A percentile compares a stretch with the other conserved stretches of the same genome.
Evolutionary conservation across 2,888 invertebrate species (phyloP).

Genomic region (Mythimna ferrago): DNA sequence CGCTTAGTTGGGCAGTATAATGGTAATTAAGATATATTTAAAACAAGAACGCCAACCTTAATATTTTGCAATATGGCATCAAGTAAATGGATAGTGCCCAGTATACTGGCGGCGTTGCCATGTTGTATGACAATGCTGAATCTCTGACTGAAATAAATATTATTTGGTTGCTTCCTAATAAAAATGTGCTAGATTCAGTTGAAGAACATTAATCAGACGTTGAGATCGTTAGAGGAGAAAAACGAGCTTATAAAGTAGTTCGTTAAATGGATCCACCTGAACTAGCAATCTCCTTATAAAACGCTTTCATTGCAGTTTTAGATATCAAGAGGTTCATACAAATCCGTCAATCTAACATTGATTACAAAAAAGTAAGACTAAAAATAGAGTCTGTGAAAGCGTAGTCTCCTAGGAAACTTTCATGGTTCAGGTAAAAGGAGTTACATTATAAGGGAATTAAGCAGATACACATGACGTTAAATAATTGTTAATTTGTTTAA

Average conservation of each 20-base stretch:
- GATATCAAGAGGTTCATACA: neutral
- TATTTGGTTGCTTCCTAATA: too few relatives aligned
- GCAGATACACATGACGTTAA: neutral
- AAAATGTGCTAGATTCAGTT: too few relatives aligned
- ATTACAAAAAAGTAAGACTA: conserved; percentile 11
- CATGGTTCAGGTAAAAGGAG: neutral
- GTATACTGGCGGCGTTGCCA: too few relatives aligned
- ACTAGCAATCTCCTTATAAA: neutral
- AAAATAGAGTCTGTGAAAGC: neutral
- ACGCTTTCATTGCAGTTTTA: conserved; percentile 5
- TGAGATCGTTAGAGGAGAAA: neutral
- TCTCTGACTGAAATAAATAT: too few relatives aligned
- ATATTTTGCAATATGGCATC: too few relatives aligned
- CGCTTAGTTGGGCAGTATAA: too few relatives aligned
- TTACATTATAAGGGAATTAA: neutral
- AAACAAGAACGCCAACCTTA: too few relatives aligned
- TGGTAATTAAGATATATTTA: too few relatives aligned
- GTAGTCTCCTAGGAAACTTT: neutral
- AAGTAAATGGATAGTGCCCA: too few relatives aligned
- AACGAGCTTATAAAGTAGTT: neutral
- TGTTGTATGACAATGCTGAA: too few relatives aligned
- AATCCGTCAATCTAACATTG: conserved; percentile 1
- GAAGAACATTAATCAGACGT: neutral
- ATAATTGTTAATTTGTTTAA: neutral
- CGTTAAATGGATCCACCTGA: neutral